A percentile compares a stretch with the other conserved stretches of the same genome.
phyloP scores from a whole-genome alignment of 2,888 invertebrate genomes.

The Drosophila macrospina region DNA sequence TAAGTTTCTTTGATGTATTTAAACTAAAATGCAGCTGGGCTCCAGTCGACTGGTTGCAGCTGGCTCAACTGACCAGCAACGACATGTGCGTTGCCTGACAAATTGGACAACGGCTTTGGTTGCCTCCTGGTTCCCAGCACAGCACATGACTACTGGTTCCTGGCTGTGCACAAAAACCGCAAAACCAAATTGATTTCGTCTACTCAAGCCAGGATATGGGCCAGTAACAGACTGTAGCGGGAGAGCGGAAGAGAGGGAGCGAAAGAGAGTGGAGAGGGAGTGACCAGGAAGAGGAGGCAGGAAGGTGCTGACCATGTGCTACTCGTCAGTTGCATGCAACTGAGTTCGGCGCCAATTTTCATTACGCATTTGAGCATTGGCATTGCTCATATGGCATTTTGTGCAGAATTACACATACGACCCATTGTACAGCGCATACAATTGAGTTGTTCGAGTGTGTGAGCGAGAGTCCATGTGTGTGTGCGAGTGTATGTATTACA shows the following conservation, averaged over 20 bases:
- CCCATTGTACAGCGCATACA: conserved; percentile 68
- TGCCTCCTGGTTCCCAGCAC: conserved; percentile 5
- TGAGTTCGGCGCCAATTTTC: conserved; percentile 69
- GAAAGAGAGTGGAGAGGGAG: neutral
- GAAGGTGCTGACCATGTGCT: neutral
- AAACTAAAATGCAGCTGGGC: conserved; percentile 62
- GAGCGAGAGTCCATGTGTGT: neutral
- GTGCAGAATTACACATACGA: conserved; percentile 69
- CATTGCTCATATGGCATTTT: conserved; percentile 74
- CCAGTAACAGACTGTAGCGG: conserved; percentile 7
- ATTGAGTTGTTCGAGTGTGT: conserved; percentile 60
- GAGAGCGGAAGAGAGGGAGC: neutral
- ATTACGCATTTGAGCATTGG: conserved; percentile 72
- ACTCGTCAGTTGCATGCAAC: conserved; percentile 51
- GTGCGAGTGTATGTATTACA: conserved; percentile 3
- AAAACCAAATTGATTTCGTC: conserved; percentile 81
- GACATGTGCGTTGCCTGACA: conserved; percentile 50
- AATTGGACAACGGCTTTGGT: conserved; percentile 61
- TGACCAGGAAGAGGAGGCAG: neutral
- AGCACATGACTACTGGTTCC: conserved; percentile 7
- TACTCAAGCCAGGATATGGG: conserved; percentile 65
- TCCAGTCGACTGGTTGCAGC: conserved; percentile 26
- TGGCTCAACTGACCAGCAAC: conserved; percentile 17
- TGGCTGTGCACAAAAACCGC: conserved; percentile 66
- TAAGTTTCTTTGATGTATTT: conserved; percentile 67